Evolutionary conservation across 1,140 invertebrate genomes (phyloP).

Genomic region (Drosophila nasuta): DNA sequence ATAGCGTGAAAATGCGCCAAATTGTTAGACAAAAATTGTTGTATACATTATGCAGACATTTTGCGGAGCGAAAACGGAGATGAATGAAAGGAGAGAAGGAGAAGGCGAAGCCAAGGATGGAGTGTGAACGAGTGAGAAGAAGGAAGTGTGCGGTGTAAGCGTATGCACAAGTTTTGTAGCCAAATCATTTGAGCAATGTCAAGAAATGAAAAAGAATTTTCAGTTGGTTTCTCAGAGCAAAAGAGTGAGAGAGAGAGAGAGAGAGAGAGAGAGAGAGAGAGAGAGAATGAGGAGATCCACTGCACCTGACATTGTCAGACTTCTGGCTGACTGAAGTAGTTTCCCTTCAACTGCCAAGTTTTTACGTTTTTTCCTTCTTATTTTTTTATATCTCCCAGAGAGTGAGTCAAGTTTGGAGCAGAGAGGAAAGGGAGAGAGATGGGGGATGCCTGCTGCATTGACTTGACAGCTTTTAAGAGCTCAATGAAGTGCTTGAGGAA

Average conservation of each 20-base stretch:
- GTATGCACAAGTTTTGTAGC: slow-evolving; percentile 58
- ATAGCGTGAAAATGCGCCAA: slow-evolving; percentile 81
- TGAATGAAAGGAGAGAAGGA: neutral
- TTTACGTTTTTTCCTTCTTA: neutral
- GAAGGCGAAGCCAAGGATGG: neutral
- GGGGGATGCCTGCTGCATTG: slow-evolving; percentile 61
- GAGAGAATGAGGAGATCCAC: neutral
- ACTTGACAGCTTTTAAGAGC: slow-evolving; percentile 71
- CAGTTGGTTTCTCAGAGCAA: slow-evolving; percentile 29
- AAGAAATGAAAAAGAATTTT: slow-evolving; percentile 58
- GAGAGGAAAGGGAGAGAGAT: too few relatives aligned
- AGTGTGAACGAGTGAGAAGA: neutral
- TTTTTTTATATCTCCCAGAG: neutral
- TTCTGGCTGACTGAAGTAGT: neutral
- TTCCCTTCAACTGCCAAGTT: neutral
- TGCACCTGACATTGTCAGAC: slow-evolving; percentile 51
- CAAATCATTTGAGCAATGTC: slow-evolving; percentile 74
- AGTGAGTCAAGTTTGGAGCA: slow-evolving; percentile 1
- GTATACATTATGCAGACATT: slow-evolving; percentile 69
- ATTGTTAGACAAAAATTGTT: slow-evolving; percentile 72
- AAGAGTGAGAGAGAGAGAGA: slow-evolving; percentile 2
- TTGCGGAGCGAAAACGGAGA: neutral
- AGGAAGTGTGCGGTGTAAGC: neutral
- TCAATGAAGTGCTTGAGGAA: slow-evolving; percentile 61
- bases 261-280: too few relatives aligned